A percentile compares a stretch with the other conserved stretches of the same genome.
phyloP scores from a whole-genome alignment of 2,797 vertebrate species.

The Xyrichtys novacula region DNA sequence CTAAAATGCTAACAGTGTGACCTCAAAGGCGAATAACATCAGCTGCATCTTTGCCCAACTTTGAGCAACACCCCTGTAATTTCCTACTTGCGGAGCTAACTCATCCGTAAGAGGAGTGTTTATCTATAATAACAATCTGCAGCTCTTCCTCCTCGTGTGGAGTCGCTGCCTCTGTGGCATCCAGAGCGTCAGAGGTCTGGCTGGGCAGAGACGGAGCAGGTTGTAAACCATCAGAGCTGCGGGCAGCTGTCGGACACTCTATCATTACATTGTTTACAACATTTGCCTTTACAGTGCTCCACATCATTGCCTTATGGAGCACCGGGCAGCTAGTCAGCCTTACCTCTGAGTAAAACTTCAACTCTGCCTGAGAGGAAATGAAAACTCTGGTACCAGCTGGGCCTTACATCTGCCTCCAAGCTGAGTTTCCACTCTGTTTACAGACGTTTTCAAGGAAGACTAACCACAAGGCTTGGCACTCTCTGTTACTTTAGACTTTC shows the following conservation, averaged over 20 bases:
- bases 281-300: slow-evolving; percentile 33
- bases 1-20: slow-evolving; percentile 7
- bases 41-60: slow-evolving; percentile 60
- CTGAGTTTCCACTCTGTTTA: slow-evolving; percentile 50
- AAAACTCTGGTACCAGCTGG: slow-evolving; percentile 49
- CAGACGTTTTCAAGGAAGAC: slow-evolving; percentile 62
- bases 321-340: slow-evolving; percentile 42
- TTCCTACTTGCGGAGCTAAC: slow-evolving; percentile 65
- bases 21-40: slow-evolving; percentile 61
- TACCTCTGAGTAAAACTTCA: slow-evolving; percentile 43
- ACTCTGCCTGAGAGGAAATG: slow-evolving; percentile 55
- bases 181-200: slow-evolving; percentile 41
- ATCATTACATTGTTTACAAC: slow-evolving; percentile 66
- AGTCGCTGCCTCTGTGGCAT: slow-evolving; percentile 46
- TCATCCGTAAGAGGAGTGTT: slow-evolving; percentile 68
- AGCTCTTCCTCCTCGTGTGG: slow-evolving; percentile 65
- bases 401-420: slow-evolving; percentile 59
- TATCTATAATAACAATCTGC: slow-evolving; percentile 85
- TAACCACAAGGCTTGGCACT: slow-evolving; percentile 49
- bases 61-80: slow-evolving; percentile 74
- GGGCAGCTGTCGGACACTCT: slow-evolving; percentile 21
- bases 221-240: slow-evolving; percentile 38
- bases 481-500: slow-evolving; percentile 46
- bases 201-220: slow-evolving; percentile 38
- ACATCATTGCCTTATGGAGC: slow-evolving; percentile 17